Conservation (phyloP, 2,797 vertebrate species). For the Scomberomorus guttatus region DNA sequence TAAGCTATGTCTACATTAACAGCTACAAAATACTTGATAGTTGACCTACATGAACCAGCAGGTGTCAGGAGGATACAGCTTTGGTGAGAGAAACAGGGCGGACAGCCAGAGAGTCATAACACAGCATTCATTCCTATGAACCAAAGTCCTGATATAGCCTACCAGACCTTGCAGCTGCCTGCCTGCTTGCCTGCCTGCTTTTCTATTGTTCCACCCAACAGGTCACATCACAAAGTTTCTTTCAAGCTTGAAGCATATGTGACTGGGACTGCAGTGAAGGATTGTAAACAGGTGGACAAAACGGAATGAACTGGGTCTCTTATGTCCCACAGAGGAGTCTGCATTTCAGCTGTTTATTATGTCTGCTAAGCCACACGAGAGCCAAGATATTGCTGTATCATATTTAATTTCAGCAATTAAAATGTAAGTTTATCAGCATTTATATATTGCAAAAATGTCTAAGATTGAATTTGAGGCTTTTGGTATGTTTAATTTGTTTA, state of each 20-base stretch:
- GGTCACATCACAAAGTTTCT: constrained; percentile 2
- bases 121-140: background rate
- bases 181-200: background rate
- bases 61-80: constrained; percentile 39
- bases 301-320: background rate
- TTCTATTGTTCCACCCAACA: background rate
- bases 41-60: constrained; percentile 34
- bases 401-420: background rate
- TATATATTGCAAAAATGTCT: background rate
- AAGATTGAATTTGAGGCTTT: background rate
- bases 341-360: constrained; percentile 9
- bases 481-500: background rate
- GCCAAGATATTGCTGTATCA: too few species aligned
- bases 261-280: constrained; percentile 1
- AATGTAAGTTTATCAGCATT: background rate
- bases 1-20: too few species aligned
- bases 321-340: background rate
- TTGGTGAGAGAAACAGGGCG: background rate
- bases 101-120: background rate
- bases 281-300: constrained; percentile 21
- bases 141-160: background rate
- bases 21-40: background rate
- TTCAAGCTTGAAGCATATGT: constrained; percentile 10
- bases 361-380: background rate
- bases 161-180: background rate